Base-by-base conservation (phyloP, 2,888 invertebrate species). In the Nomada fabriciana region DNA sequence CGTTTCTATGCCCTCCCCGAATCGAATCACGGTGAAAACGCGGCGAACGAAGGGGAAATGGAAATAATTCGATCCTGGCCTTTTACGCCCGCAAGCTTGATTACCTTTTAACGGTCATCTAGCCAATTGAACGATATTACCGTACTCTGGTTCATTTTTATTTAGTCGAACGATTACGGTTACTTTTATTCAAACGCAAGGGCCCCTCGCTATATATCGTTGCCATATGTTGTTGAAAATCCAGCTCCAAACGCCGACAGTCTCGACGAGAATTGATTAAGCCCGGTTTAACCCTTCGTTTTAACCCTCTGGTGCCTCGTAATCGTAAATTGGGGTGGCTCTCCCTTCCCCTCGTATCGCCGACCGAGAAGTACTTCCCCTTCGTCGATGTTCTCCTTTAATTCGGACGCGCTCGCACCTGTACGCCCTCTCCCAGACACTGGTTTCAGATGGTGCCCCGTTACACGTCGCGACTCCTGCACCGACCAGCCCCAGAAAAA, bases 321-420 rank as follows among this genome's bases (percentile, higher is more conserved):
- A 87, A 89, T 89, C 89, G 89, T 89, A 89, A 89, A 89, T 89
- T 88, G 84, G 89, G 83, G 83, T 76, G 85, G 82, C 83, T 76
- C 79, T 72, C 67, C 72, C 73, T 76, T 76, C 52, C 59, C 70
- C 67, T 57, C 75, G 80, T 59, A 71, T 74, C 68, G 59, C 68
- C 81, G 53, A 67, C 50, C 57, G 74, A 80, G 80, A 76, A 74
- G 67, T 69, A 80, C 73, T 80, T 20, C 18, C 76, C 74, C 71
- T 70, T 50, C 53, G 47, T 64, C 29, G 29, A 60, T 43, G 61
- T 69, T 59, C 61, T 76, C 82, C 83, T 80, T 76, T 71, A 76
- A 72, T 72, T 76, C 59, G 57, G 23, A 18, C 7, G 18, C 25
- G 25, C 50, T 47, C 53, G 63, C 80, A 83, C 83, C 75, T 79